Conservation (phyloP, 2,113 vertebrate species). For the Apeltes quadracus region DNA sequence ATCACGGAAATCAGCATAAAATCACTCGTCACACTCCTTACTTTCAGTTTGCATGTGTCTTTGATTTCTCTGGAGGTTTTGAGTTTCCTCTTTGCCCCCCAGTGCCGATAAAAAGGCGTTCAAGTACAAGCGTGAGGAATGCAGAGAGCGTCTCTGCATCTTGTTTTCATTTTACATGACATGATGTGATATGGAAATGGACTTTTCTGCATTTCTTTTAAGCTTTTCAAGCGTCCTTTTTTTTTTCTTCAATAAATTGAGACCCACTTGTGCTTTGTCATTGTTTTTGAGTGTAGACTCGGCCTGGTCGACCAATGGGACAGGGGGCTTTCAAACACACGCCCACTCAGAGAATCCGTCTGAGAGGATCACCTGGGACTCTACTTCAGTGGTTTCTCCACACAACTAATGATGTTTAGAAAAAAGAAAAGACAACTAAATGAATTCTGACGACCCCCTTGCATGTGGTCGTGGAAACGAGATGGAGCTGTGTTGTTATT, state of each 20-base stretch:
- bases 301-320: conserved; percentile 51
- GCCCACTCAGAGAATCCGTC: conserved; percentile 42
- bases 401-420: neutral
- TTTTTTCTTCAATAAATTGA: neutral
- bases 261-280: conserved; percentile 1
- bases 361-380: neutral
- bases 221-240: neutral
- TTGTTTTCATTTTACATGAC: conserved; percentile 36
- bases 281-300: conserved; percentile 32
- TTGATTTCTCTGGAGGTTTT: conserved; percentile 17
- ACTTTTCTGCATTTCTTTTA: neutral
- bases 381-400: neutral
- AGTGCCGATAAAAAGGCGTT: neutral
- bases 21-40: neutral
- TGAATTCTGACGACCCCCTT: neutral
- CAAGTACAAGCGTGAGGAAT: conserved; percentile 9
- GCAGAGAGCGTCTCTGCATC: conserved; percentile 9
- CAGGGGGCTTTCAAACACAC: conserved; percentile 48
- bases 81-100: neutral
- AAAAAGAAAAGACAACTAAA: neutral
- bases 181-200: neutral
- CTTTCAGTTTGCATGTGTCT: conserved; percentile 14
- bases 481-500: neutral
- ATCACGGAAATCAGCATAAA: conserved; percentile 20
- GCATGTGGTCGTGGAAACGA: too few species aligned